These are phyloP conservation scores for Labroides dimidiatus DNA, from an alignment of 2,797 vertebrate species.

Conservation along the genomic window DNA sequence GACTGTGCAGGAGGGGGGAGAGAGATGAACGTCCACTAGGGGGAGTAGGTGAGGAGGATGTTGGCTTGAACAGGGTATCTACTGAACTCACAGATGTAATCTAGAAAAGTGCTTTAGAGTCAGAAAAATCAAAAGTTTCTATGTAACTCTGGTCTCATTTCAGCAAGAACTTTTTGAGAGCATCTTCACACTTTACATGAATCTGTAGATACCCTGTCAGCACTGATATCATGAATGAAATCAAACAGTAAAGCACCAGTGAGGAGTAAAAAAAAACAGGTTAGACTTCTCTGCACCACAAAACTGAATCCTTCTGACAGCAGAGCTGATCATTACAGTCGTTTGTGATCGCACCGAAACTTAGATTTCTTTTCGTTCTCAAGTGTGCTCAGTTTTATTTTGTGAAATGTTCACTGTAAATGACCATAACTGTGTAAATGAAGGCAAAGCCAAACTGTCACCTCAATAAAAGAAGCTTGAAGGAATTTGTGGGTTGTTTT, in stretches of 20 bases:
- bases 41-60: conserved; percentile 43
- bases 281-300: conserved; percentile 47
- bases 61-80: conserved; percentile 47
- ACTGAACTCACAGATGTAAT: conserved; percentile 19
- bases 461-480: conserved; percentile 85
- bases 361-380: conserved; percentile 30
- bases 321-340: conserved; percentile 42
- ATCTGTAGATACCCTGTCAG: conserved; percentile 41
- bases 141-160: too few species aligned
- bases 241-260: conserved; percentile 18
- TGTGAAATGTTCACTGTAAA: conserved; percentile 81
- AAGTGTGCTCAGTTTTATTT: conserved; percentile 58
- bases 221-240: conserved; percentile 10
- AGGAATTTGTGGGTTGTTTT: conserved; percentile 39
- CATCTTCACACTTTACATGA: too few species aligned
- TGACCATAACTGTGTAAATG: conserved; percentile 83
- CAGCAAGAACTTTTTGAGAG: too few species aligned
- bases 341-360: conserved; percentile 61
- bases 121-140: too few species aligned
- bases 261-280: conserved; percentile 29
- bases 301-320: conserved; percentile 41
- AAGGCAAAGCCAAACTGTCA: conserved; percentile 77
- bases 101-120: neutral
- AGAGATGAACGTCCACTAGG: conserved; percentile 52
- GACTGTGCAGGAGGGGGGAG: too few species aligned